phyloP scores from a whole-genome alignment of 2,797 vertebrate genomes.

The Peromyscus eremicus region DNA sequence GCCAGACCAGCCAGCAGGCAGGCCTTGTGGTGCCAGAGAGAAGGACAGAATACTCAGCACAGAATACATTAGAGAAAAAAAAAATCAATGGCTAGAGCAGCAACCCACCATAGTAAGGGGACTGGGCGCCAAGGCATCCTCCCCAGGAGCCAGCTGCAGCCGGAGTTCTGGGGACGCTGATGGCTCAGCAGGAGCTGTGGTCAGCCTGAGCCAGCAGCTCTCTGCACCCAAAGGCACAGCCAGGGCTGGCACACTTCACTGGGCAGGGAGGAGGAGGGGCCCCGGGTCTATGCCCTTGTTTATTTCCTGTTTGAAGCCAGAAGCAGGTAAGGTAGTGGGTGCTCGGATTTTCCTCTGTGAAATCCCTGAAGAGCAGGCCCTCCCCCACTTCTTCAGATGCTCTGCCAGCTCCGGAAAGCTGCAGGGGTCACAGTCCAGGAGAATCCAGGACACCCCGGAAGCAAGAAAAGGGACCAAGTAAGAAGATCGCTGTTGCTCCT shows the following conservation, averaged over 20 bases:
- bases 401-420: neutral
- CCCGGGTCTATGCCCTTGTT: neutral
- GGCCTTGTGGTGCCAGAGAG: neutral
- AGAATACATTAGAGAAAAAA: slow-evolving; percentile 19
- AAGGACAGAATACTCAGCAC: slow-evolving; percentile 39
- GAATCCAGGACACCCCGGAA: neutral
- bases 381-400: neutral
- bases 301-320: neutral
- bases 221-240: slow-evolving; percentile 22
- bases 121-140: accelerated
- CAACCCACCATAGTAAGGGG: neutral
- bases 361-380: neutral
- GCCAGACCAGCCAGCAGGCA: slow-evolving; percentile 18
- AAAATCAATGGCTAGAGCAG: slow-evolving; percentile 41
- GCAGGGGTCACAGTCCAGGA: neutral
- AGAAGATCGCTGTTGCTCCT: neutral
- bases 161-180: neutral
- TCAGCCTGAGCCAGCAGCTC: neutral
- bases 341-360: neutral
- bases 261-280: neutral
- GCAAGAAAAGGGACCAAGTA: neutral
- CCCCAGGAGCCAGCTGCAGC: neutral
- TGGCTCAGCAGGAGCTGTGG: neutral
- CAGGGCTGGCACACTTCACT: neutral
- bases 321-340: accelerated